phyloP scores from a whole-genome alignment of 2,797 vertebrate genomes.

The Macropodus opercularis region DNA sequence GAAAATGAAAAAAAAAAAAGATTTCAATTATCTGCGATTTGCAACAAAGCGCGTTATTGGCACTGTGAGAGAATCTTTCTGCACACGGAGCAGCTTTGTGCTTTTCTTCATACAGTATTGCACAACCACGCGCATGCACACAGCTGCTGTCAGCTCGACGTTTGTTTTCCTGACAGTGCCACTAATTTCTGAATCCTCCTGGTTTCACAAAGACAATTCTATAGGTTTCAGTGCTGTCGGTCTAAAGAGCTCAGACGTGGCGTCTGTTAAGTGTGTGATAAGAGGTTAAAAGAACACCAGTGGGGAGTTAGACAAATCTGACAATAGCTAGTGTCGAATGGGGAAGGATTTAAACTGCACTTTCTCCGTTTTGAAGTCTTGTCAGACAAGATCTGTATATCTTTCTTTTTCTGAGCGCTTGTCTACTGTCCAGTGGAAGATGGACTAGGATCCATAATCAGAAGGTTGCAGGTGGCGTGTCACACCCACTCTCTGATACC shows the following conservation, averaged over 20 bases:
- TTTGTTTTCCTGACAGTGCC: constrained; percentile 26
- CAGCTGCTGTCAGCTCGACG: constrained; percentile 32
- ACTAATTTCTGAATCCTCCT: constrained; percentile 44
- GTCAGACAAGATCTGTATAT: constrained; percentile 42
- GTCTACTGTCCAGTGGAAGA: constrained; percentile 54
- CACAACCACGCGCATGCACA: constrained; percentile 21
- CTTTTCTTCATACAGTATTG: neutral
- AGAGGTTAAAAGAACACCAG: constrained; percentile 45
- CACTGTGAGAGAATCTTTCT: neutral
- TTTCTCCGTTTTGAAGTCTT: constrained; percentile 47
- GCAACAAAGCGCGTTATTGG: too few relatives aligned
- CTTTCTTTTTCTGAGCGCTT: constrained; percentile 46
- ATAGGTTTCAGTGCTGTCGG: constrained; percentile 38
- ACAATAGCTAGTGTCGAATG: constrained; percentile 32
- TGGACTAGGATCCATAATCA: constrained; percentile 47
- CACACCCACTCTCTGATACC: constrained; percentile 19
- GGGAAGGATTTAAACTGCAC: constrained; percentile 34
- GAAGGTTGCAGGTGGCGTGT: constrained; percentile 1
- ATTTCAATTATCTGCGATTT: too few relatives aligned
- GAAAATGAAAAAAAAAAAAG: neutral
- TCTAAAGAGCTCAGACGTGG: constrained; percentile 24
- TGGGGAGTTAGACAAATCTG: constrained; percentile 8
- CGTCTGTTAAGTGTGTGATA: constrained; percentile 66
- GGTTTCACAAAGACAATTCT: constrained; percentile 49
- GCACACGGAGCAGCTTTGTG: neutral